Base-by-base conservation (phyloP, 2,113 vertebrate species). In the Tringa solitaria region DNA sequence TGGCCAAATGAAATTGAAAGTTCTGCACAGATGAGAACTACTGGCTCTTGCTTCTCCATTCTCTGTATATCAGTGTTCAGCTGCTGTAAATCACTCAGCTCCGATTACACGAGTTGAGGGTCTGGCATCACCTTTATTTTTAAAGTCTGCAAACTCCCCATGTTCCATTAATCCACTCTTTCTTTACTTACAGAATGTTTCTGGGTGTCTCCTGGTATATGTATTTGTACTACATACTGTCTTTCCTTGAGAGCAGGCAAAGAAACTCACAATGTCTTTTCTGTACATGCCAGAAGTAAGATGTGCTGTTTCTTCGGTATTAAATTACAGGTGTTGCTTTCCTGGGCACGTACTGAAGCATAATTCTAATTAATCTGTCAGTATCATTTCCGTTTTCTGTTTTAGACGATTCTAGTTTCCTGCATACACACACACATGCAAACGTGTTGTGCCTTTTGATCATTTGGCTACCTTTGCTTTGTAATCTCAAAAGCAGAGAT, bases 401-500 rank as follows among this genome's bases (percentile, higher is more conserved):
- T 33, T 24, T 27, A 92, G 70, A 28, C 68, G 43, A 12, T 57
- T 72, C 74, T 65, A 20, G 19, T 64, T 87, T 54, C 82, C 79
- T 92, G 54, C 81, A 59, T 6, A 57, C 84, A 9, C 35, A 46
- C 60, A 14, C 28, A 57, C 18, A 24, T 37, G 45, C 57, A 45
- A 37, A 63, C 69, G 73, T 33, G 39, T 70, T 75, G 80, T 60
- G 88, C 65, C 92, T 95, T 70, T 87, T 84, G 78, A 90, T 75
- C 76, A 21, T 63, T 51, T 37, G 89, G 60, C 76, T 41, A 33
- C 82, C 30, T 77, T 77, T 77, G 79, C 90, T 96, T 72, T 86
- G 69, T 90, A 64, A 77, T 93, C 93, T 84, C 68, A 48, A 76
- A 90, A 93, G 86, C 48, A 81, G 85, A 94, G 43, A 70, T 26